phyloP scores from a whole-genome alignment of 2,113 vertebrate species.

The Pandion haliaetus region DNA sequence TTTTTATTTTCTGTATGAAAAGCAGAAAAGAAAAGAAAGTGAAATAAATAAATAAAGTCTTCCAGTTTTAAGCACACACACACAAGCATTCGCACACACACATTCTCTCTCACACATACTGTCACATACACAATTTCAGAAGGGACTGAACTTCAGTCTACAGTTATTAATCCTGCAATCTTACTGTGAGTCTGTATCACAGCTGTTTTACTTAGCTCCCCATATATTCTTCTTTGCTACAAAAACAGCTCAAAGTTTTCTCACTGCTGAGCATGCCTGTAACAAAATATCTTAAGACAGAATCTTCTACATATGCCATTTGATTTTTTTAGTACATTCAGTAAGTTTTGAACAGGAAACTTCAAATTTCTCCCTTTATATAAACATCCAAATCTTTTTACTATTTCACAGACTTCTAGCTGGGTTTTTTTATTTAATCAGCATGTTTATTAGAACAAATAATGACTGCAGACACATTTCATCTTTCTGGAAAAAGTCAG shows the following conservation, averaged over 20 bases:
- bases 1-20: constrained; percentile 53
- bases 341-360: not conserved
- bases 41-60: constrained; percentile 64
- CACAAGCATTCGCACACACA: not conserved
- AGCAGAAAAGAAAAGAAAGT: constrained; percentile 31
- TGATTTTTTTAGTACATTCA: not conserved
- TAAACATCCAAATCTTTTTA: not conserved
- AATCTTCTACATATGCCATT: not conserved
- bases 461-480: not conserved
- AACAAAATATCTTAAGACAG: not conserved
- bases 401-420: not conserved
- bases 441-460: not conserved
- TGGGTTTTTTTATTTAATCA: not conserved
- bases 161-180: constrained; percentile 40
- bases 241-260: not conserved
- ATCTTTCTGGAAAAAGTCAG: constrained; percentile 7
- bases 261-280: not conserved
- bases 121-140: constrained; percentile 6
- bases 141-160: constrained; percentile 37
- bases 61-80: constrained; percentile 8
- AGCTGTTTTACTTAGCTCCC: not conserved
- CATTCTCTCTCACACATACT: not conserved
- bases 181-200: not conserved
- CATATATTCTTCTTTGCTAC: not conserved
- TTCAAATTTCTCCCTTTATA: not conserved